A percentile compares a stretch with the other conserved stretches of the same genome.
phyloP scores from a whole-genome alignment of 2,113 vertebrate genomes.

The Bostrychus sinensis region DNA sequence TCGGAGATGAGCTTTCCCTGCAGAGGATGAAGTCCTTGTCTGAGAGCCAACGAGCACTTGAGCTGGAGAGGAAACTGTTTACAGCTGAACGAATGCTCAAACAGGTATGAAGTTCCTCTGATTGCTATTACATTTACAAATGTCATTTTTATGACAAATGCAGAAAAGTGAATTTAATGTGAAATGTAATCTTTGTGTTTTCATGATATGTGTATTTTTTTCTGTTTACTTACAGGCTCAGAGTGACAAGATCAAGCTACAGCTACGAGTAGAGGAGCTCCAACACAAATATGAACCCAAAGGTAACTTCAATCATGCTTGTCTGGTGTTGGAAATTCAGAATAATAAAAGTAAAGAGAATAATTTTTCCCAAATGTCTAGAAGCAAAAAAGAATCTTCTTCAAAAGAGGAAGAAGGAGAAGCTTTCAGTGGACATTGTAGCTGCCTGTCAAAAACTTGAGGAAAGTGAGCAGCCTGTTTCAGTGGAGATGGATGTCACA shows the following conservation, averaged over 20 bases:
- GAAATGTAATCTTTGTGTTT: background rate
- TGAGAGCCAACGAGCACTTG: constrained; percentile 92
- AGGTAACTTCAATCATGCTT: constrained; percentile 72
- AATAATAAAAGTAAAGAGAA: background rate
- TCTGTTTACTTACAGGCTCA: constrained; percentile 61
- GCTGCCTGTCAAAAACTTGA: background rate
- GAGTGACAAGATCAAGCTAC: constrained; percentile 89
- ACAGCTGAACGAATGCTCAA: constrained; percentile 85
- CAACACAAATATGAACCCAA: constrained; percentile 91
- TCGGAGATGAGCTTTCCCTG: constrained; percentile 88
- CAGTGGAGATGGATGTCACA: constrained; percentile 9
- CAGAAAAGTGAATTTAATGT: background rate
- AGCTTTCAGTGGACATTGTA: constrained; percentile 72
- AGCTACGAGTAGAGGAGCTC: constrained; percentile 87
- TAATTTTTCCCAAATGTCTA: constrained; percentile 40
- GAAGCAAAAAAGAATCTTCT: constrained; percentile 73
- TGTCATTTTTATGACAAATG: background rate
- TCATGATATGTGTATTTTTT: background rate
- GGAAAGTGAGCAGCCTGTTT: background rate
- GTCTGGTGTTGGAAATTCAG: background rate
- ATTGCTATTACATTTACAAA: background rate
- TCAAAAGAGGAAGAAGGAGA: constrained; percentile 84
- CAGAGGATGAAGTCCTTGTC: constrained; percentile 93
- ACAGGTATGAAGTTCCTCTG: constrained; percentile 59
- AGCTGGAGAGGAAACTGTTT: constrained; percentile 93